Evolutionary conservation across 2,113 vertebrate genomes (phyloP).

Genomic region (Sceloporus undulatus): DNA sequence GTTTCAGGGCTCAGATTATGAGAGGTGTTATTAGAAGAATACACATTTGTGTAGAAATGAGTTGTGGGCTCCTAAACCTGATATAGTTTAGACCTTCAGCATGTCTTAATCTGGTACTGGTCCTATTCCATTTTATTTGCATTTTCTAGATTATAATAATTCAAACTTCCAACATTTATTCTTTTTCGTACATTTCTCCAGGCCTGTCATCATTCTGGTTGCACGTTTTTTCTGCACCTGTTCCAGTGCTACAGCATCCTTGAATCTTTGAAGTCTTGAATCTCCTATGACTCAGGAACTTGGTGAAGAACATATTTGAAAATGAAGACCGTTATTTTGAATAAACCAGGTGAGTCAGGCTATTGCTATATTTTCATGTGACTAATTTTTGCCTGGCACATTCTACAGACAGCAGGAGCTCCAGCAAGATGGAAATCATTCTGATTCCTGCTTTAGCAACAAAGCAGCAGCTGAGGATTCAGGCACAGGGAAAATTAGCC

Average conservation of each 20-base stretch:
- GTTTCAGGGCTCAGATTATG: too few relatives aligned
- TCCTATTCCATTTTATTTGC: too few relatives aligned
- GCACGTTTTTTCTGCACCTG: not conserved
- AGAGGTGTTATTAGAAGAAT: too few relatives aligned
- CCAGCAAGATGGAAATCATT: conserved; percentile 14
- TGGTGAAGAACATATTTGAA: not conserved
- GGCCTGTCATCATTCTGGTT: too few relatives aligned
- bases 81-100: too few relatives aligned
- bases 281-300: not conserved
- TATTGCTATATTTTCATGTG: not conserved
- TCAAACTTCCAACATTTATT: too few relatives aligned
- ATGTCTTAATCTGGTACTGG: too few relatives aligned
- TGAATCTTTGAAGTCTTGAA: not conserved
- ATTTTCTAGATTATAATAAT: too few relatives aligned
- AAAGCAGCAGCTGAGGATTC: conserved; percentile 26
- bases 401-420: not conserved
- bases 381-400: not conserved
- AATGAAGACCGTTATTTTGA: not conserved
- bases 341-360: not conserved
- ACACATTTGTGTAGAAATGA: too few relatives aligned
- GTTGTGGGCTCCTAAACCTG: too few relatives aligned
- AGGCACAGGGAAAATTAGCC: conserved; percentile 31
- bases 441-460: not conserved
- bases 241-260: not conserved
- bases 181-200: too few relatives aligned